Evolutionary conservation across 1,140 invertebrate genomes (phyloP).

Genomic region (Sogatella furcifera): DNA sequence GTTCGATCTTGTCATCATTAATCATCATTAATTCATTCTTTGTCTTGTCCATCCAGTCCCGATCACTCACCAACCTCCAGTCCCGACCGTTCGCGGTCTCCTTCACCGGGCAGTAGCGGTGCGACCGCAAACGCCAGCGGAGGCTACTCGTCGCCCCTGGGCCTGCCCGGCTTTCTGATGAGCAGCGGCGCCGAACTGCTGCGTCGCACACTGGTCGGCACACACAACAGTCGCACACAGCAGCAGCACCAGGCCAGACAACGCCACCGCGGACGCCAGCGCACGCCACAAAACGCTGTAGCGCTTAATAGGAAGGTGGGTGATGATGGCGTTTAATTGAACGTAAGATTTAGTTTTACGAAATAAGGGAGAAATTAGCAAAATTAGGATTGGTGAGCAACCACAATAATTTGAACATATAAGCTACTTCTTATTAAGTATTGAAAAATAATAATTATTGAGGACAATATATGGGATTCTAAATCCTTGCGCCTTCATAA

Average conservation of each 20-base stretch:
- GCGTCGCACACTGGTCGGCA: conserved; percentile 49
- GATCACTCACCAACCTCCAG: conserved; percentile 30
- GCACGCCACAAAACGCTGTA: conserved; percentile 8
- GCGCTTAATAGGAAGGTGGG: conserved; percentile 24
- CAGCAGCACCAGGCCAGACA: conserved; percentile 3
- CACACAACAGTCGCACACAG: conserved; percentile 24
- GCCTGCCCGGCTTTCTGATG: conserved; percentile 36
- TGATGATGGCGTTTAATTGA: too few species aligned
- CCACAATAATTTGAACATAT: too few species aligned
- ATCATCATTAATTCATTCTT: too few species aligned
- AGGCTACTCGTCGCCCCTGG: conserved; percentile 31
- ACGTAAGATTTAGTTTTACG: too few species aligned
- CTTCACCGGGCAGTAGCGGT: conserved; percentile 31
- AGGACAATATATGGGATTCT: too few species aligned
- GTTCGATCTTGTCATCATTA: too few species aligned
- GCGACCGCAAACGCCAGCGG: conserved; percentile 46
- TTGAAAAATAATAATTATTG: too few species aligned
- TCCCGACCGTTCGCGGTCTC: conserved; percentile 36
- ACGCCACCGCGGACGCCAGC: not conserved
- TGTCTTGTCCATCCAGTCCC: conserved; percentile 33
- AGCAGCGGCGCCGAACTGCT: conserved; percentile 63
- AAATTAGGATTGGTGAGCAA: too few species aligned
- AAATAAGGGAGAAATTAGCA: too few species aligned
- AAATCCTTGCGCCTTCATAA: too few species aligned
- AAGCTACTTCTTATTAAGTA: too few species aligned